Base-by-base conservation (phyloP, 2,113 vertebrate species). In the Solea senegalensis region DNA sequence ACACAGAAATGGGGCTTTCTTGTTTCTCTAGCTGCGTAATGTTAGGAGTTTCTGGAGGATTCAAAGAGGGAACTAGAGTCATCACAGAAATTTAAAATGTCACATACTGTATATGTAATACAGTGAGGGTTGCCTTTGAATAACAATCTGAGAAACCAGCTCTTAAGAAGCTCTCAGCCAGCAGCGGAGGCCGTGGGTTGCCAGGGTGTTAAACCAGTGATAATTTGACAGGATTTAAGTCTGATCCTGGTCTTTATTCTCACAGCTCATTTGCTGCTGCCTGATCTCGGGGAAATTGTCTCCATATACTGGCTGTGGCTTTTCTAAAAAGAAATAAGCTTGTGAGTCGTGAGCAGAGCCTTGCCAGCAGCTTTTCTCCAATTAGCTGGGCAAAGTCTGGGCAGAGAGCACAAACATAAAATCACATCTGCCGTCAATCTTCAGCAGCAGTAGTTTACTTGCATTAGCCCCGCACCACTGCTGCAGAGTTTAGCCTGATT, bases 221-320 rank as follows among this genome's bases (percentile, higher is more conserved):
- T 86, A 69, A 86, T 84, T 74, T 7, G 34, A 63, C 65, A 78
- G 66, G 76, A 74, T 84, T 87, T 11, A 69, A 62, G 60, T 69
- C 72, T 69, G 66, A 85, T 80, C 77, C 71, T 26, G 64, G 14
- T 69, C 60, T 64, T 61, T 15, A 61, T 48, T 69, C 70, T 55
- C 58, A 53, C 46, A 65, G 60, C 67, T 84, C 69, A 74, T 84
- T 84, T 81, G 69, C 65, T 28, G 16, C 55, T 12, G 61, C 72
- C 77, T 73, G 70, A 27, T 80, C 78, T 51, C 21, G 0, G 59
- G 58, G 28, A 49, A 74, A 76, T 67, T n/a, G 43, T 56, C 63
- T 65, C 83, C 63, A 81, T 74, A 15, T 68, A 62, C 26, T 15
- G 59, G 51, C 41, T 15, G 3, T 65, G 71, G 69, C 80, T 68